Evolutionary conservation across 2,113 vertebrate genomes (phyloP).

Genomic region (Pollimyrus isidori): DNA sequence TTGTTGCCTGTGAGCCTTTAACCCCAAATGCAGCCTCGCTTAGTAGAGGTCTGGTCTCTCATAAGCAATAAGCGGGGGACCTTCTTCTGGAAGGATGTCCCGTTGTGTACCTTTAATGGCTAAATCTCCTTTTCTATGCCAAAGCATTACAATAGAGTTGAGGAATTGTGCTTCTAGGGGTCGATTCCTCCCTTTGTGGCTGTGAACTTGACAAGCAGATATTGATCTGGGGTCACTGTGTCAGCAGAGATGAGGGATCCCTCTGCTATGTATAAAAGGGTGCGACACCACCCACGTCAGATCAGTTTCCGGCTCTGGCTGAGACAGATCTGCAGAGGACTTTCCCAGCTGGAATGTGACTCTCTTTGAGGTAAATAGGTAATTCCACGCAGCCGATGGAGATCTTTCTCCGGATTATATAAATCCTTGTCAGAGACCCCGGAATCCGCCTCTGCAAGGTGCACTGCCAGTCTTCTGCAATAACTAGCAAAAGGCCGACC

Average conservation of each 20-base stretch:
- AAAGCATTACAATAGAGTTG: not conserved
- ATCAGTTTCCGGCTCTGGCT: not conserved
- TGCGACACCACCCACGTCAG: not conserved
- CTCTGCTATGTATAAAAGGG: not conserved
- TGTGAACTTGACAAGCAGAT: not conserved
- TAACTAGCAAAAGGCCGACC: not conserved
- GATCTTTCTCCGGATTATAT: not conserved
- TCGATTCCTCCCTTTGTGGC: not conserved
- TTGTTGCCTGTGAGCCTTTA: not conserved
- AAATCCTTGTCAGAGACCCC: not conserved
- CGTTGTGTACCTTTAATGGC: not conserved
- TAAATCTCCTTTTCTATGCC: not conserved
- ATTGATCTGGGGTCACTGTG: not conserved
- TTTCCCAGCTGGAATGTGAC: not conserved
- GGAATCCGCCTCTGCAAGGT: not conserved
- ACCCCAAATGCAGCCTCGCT: not conserved
- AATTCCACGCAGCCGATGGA: not conserved
- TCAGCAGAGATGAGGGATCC: not conserved
- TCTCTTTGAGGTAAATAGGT: not conserved
- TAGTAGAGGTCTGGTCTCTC: not conserved
- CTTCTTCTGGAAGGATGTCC: not conserved
- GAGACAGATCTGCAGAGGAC: not conserved
- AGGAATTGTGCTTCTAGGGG: not conserved
- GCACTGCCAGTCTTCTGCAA: not conserved
- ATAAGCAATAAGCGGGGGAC: not conserved